phyloP scores from a whole-genome alignment of 2,113 vertebrate genomes.

The Amphiprion percula region DNA sequence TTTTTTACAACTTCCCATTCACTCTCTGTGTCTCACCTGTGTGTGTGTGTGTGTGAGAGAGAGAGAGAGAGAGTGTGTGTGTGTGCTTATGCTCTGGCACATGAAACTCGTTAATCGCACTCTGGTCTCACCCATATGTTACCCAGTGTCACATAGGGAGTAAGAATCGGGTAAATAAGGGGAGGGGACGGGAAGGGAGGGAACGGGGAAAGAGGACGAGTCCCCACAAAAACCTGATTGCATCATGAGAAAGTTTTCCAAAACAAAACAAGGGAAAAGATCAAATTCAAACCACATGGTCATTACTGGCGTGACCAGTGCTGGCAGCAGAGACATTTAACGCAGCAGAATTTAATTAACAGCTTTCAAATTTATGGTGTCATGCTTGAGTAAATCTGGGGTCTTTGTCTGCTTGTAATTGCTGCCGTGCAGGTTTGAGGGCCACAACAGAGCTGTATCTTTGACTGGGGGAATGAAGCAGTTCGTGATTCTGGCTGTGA shows the following conservation, averaged over 20 bases:
- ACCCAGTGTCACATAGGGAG: constrained; percentile 53
- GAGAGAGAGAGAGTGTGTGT: constrained; percentile 19
- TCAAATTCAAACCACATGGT: constrained; percentile 75
- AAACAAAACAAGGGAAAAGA: background rate
- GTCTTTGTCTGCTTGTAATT: constrained; percentile 75
- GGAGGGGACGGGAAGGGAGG: background rate
- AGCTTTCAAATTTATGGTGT: constrained; percentile 72
- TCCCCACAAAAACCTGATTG: constrained; percentile 57
- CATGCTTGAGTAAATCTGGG: constrained; percentile 72
- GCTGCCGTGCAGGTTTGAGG: constrained; percentile 65
- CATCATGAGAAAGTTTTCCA: constrained; percentile 66
- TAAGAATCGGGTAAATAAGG: constrained; percentile 36
- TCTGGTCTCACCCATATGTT: constrained; percentile 42
- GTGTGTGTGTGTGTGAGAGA: constrained; percentile 6
- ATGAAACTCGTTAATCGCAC: constrained; percentile 55
- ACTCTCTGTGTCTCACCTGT: constrained; percentile 17
- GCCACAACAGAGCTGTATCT: constrained; percentile 62
- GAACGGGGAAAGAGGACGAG: background rate
- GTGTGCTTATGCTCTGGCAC: constrained; percentile 43
- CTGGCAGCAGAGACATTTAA: constrained; percentile 61
- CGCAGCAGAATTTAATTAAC: constrained; percentile 78
- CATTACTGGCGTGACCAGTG: constrained; percentile 51
- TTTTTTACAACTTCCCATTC: constrained; percentile 30
- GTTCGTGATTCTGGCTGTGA: constrained; percentile 38
- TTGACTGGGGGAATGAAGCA: constrained; percentile 66